phyloP scores from a whole-genome alignment of 35 echinoderm and acorn worm species.

The Apostichopus parvimensis region DNA sequence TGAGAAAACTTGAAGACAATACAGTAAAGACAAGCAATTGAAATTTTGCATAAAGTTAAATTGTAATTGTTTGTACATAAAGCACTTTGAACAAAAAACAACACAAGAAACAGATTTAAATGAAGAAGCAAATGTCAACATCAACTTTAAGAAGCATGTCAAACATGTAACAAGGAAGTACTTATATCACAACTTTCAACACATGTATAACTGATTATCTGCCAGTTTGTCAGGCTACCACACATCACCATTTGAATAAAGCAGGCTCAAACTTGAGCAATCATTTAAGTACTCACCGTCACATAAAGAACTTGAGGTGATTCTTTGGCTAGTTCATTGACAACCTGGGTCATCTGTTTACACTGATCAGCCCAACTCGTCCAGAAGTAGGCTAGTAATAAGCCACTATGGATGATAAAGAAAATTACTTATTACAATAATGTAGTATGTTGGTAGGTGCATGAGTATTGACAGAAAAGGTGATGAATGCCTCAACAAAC shows the following conservation, averaged over 20 bases:
- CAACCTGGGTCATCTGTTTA: slow-evolving; percentile 72
- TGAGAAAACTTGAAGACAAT: no score
- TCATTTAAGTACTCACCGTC: slow-evolving; percentile 61
- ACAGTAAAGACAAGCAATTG: no score
- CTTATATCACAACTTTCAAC: no score
- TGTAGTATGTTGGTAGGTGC: neutral
- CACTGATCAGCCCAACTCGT: slow-evolving; percentile 92
- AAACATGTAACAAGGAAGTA: neutral
- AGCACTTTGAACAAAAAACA: no score
- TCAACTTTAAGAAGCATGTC: no score
- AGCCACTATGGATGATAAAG: slow-evolving; percentile 58
- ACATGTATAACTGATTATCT: neutral
- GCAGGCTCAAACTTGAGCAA: no score
- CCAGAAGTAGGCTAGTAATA: slow-evolving; percentile 85
- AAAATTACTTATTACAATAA: neutral
- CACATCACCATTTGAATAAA: no score
- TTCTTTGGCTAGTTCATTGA: slow-evolving; percentile 80
- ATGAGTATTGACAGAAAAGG: neutral
- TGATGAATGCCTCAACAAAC: neutral
- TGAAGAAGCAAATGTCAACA: no score
- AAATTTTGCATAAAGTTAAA: no score
- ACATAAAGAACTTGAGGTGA: slow-evolving; percentile 70
- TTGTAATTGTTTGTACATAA: no score
- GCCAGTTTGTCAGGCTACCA: neutral
- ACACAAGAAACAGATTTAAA: no score